Percentiles rank a stretch among this genome's conserved stretches.
phyloP scores from a whole-genome alignment of 2,888 invertebrate genomes.

The Xestia ashworthii region DNA sequence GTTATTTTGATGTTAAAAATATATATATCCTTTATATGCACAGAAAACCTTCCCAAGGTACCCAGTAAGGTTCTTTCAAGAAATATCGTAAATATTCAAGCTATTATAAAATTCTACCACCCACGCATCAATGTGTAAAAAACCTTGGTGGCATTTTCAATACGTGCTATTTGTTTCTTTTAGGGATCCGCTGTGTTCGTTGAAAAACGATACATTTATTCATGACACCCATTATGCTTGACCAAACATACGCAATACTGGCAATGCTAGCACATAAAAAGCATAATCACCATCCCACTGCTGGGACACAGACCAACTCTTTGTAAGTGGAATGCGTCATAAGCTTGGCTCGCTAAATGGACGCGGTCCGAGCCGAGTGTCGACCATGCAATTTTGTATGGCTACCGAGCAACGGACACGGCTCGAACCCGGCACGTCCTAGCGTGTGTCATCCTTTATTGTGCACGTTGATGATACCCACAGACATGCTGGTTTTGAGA shows the following conservation, averaged over 20 bases:
- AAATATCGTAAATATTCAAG: conserved; percentile 3
- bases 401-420: too few relatives aligned
- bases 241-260: not conserved
- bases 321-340: not conserved
- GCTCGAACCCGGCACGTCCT: too few relatives aligned
- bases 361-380: too few relatives aligned
- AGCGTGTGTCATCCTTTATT: too few relatives aligned
- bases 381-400: too few relatives aligned
- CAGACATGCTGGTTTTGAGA: not conserved
- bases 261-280: not conserved
- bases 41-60: not conserved
- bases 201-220: not conserved
- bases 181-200: not conserved
- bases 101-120: conserved; percentile 5
- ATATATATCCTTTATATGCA: too few relatives aligned
- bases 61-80: not conserved
- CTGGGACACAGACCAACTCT: not conserved
- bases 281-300: not conserved
- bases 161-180: conserved; percentile 19
- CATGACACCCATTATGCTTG: not conserved
- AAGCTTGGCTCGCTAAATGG: too few relatives aligned
- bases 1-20: too few relatives aligned
- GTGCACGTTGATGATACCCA: not conserved
- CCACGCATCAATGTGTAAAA: conserved; percentile 12
- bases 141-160: conserved; percentile 24